Evolutionary conservation across 2,797 vertebrate species (phyloP).

Genomic region (Myotis daubentonii): DNA sequence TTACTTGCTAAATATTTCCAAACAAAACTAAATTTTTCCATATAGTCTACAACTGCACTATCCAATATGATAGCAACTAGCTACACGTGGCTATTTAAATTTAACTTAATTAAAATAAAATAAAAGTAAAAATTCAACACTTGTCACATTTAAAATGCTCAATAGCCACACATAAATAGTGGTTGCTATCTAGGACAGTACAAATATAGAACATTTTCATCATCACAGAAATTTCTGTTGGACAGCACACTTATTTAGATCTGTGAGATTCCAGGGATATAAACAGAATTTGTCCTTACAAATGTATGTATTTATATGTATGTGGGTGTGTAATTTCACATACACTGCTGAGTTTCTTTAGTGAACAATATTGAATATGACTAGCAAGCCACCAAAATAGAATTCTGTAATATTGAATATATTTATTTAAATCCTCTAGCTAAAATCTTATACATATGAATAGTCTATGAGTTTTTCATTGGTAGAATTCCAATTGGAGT

Average conservation of each 20-base stretch:
- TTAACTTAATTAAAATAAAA: conserved; percentile 42
- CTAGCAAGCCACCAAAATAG: not conserved
- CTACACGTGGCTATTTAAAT: not conserved
- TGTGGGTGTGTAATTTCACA: not conserved
- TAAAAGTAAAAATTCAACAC: conserved; percentile 8
- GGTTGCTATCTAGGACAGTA: not conserved
- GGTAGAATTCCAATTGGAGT: not conserved
- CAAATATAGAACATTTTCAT: conserved; percentile 1
- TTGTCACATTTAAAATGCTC: not conserved
- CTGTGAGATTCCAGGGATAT: not conserved
- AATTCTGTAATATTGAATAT: conserved; percentile 14
- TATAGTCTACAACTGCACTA: not conserved
- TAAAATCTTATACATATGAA: conserved; percentile 15
- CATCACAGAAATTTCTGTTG: conserved; percentile 27
- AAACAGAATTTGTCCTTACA: conserved; percentile 18
- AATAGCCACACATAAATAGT: not conserved
- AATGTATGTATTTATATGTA: not conserved
- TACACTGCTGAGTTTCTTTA: conserved; percentile 18
- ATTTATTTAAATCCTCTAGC: conserved; percentile 7
- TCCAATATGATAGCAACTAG: not conserved
- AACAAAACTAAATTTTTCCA: conserved; percentile 33
- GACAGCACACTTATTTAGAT: not conserved
- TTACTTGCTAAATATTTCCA: not conserved
- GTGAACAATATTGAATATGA: not conserved
- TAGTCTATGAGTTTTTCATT: not conserved